Evolutionary conservation across 2,888 invertebrate genomes (phyloP), one percentile per base, ranked within the genome.

Genomic region (Nomada ferruginata): DNA sequence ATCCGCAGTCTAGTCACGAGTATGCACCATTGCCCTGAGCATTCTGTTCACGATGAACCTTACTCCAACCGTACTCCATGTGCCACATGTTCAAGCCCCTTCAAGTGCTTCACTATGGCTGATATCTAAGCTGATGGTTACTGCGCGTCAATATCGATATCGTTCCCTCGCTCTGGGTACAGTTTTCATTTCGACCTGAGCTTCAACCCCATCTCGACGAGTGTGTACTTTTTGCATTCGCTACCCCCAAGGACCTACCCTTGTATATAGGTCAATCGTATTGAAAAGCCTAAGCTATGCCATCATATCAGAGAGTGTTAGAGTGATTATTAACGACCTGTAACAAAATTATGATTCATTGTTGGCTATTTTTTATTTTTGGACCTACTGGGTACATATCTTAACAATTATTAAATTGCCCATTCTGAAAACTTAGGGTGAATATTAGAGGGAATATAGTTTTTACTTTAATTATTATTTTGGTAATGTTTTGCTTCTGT

Each of bases 71-170:
- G 36, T 36, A 85, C 83, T 76, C 85, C 85, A 80, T 65, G 65
- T 23, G 44, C 81, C 87, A 87, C 88, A 86, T 89, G 88, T 85
- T 84, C 79, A 73, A 78, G 61, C 80, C 83, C 82, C 70, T 83
- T 81, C 85, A 84, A 89, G 83, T 78, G 85, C 77, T 59, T 20
- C 52, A 42, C 55, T 53, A 68, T 70, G 68, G 65, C 73, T 82
- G 81, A 69, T 80, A 79, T 70, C 71, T 76, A 76, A 82, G 84
- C 85, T 76, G 78, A 79, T 68, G 71, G 82, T 82, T 77, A 82
- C 72, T 78, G 72, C 70, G 85, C 75, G 82, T 87, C 80, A 79
- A 82, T 84, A 78, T 85, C 79, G 81, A 78, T 85, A 85, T 85
- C 79, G 82, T 86, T 26, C 63, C 64, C 75, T 53, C 50, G 55